phyloP scores from a whole-genome alignment of 2,888 invertebrate genomes.

The Flabesymbios commensalis region DNA sequence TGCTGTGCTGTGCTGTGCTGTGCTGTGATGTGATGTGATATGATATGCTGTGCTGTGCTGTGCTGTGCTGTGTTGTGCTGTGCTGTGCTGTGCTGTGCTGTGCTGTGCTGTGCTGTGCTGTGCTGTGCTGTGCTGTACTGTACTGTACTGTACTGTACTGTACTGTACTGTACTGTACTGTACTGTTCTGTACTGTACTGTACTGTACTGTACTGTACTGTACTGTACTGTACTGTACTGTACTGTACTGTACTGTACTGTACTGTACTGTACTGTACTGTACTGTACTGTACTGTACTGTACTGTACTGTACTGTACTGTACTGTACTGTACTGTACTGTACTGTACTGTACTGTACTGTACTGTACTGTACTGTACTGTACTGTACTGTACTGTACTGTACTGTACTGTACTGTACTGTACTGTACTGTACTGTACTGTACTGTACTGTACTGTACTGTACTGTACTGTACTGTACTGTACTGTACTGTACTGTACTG shows the following conservation, averaged over 20 bases:
- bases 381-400: neutral
- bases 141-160: neutral
- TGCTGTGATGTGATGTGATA: neutral
- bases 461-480: neutral
- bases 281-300: slow-evolving; percentile 11
- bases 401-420: neutral
- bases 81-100: too few species aligned
- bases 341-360: neutral
- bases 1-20: neutral
- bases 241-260: slow-evolving; percentile 9
- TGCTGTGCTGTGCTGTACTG: too few species aligned
- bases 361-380: neutral
- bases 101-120: too few species aligned
- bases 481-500: neutral
- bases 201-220: slow-evolving; percentile 5
- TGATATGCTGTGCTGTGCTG: too few species aligned
- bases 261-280: neutral
- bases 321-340: slow-evolving; percentile 4
- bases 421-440: slow-evolving; percentile 1
- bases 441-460: neutral
- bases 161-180: neutral
- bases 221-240: slow-evolving; percentile 12
- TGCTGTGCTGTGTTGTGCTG: too few species aligned
- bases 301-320: slow-evolving; percentile 7
- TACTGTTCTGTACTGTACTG: neutral